These are phyloP conservation scores for Oncorhynchus nerka DNA, from an alignment of 2,113 vertebrate genomes.

Conservation along the genomic window DNA sequence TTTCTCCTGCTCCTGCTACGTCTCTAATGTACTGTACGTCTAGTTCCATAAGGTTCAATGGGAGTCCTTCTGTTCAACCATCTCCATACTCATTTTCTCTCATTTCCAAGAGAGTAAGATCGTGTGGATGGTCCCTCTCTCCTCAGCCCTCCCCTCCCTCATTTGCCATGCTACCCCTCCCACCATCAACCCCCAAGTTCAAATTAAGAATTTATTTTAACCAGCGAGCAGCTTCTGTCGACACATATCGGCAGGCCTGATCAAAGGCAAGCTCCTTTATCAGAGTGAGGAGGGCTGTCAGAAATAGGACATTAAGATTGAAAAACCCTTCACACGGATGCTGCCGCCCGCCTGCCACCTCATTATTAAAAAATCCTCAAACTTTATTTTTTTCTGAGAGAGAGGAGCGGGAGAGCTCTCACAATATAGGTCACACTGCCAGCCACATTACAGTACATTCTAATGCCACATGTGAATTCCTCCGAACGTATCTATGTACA, in stretches of 20 bases:
- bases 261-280: constrained; percentile 77
- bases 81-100: constrained; percentile 31
- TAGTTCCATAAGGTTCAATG: constrained; percentile 39
- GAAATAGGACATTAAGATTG: constrained; percentile 80
- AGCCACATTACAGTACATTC: constrained; percentile 33
- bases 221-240: constrained; percentile 74
- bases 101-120: constrained; percentile 56
- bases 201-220: constrained; percentile 81
- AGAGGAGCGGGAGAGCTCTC: constrained; percentile 15
- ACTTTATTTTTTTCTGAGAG: constrained; percentile 45
- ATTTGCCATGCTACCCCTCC: neutral
- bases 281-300: constrained; percentile 73
- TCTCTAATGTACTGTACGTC: constrained; percentile 10
- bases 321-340: constrained; percentile 78
- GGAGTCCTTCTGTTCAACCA: constrained; percentile 45
- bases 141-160: neutral
- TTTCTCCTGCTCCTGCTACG: constrained; percentile 23
- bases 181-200: constrained; percentile 64
- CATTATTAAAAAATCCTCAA: constrained; percentile 77
- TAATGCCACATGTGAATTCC: constrained; percentile 63
- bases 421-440: constrained; percentile 61
- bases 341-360: constrained; percentile 47
- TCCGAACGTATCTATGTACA: constrained; percentile 43
- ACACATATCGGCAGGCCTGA: constrained; percentile 74
- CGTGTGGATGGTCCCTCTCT: constrained; percentile 47